These are phyloP conservation scores for Ciconia boyciana DNA, from an alignment of 2,113 vertebrate species.

Conservation along the genomic window DNA sequence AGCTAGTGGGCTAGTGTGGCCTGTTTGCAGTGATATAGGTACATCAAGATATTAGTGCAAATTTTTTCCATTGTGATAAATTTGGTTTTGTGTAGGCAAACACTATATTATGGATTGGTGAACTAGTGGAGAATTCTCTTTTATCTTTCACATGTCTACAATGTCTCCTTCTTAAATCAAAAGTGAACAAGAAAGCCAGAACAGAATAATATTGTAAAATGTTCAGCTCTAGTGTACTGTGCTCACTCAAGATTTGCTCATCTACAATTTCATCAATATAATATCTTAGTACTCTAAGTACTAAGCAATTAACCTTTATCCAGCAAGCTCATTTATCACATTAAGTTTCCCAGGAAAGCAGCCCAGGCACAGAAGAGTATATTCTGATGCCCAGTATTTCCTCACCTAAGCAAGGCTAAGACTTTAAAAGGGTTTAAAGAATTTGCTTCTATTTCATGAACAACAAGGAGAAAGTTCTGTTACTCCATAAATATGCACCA, in stretches of 20 bases:
- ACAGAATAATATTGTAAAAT: not conserved
- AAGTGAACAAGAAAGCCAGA: not conserved
- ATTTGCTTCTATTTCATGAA: not conserved
- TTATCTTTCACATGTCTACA: not conserved
- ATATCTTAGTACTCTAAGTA: not conserved
- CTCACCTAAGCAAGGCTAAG: not conserved
- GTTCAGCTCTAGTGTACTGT: not conserved
- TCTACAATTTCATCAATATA: not conserved
- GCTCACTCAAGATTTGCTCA: not conserved
- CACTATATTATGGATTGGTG: not conserved
- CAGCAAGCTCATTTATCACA: conserved; percentile 2
- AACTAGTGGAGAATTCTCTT: not conserved
- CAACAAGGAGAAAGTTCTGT: not conserved
- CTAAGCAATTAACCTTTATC: conserved; percentile 34
- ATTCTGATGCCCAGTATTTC: not conserved
- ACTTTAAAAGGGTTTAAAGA: not conserved
- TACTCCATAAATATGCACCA: not conserved
- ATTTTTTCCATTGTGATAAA: not conserved
- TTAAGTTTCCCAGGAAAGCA: not conserved
- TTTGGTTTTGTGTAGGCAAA: not conserved
- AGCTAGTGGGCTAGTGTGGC: not conserved
- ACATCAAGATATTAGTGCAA: not conserved
- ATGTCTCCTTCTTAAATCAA: not conserved
- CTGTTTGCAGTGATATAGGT: not conserved
- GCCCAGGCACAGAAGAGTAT: not conserved